Base-by-base conservation (phyloP, 2,797 vertebrate species). In the Nyctalus aviator region DNA sequence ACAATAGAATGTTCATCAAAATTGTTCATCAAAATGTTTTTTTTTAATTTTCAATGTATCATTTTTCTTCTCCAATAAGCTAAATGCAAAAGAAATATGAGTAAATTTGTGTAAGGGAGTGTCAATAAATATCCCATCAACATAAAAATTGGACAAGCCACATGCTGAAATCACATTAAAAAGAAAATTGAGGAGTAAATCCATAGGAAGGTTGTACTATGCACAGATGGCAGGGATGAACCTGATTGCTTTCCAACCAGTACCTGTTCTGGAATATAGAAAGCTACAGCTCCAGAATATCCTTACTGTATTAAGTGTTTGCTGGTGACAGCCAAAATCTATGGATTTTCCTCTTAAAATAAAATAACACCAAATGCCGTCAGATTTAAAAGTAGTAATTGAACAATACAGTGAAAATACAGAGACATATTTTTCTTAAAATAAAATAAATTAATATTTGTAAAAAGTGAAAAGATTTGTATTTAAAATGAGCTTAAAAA, bases 161-260 rank as follows among this genome's bases (percentile, higher is more conserved):
- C 59, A 92, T 53, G 18, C 46, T 48, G 32, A 79, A 92, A n/a
- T 35, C 48, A 90, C 30, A 78, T 78, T 90, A 89, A 64, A 92
- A 91, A 37, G 4, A 88, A 84, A 84, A 83, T 13, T 4, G 44
- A 57, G 12, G 21, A 85, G 8, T 14, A 48, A 62, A 81, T 73
- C n/a, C 71, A 30, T 91, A 84, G 68, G 84, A 95, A 44, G 27
- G 89, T 7, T 76, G n/a, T 55, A 35, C 73, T 12, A n/a, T 12
- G 32, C 86, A 92, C 95, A 97, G 95, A 92, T 91, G 93, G 88
- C 53, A 23, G 44, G 88, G 94, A 30, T 12, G 27, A 81, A 68
- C 32, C 64, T 37, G 15, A 81, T 6, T 50, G 37, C 32, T 44
- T 75, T 84, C 82, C 62, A 93, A 20, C 32, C 41, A 62, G 55